Base-by-base conservation (phyloP, 2,888 invertebrate species). In the Odontocolon sp. region DNA sequence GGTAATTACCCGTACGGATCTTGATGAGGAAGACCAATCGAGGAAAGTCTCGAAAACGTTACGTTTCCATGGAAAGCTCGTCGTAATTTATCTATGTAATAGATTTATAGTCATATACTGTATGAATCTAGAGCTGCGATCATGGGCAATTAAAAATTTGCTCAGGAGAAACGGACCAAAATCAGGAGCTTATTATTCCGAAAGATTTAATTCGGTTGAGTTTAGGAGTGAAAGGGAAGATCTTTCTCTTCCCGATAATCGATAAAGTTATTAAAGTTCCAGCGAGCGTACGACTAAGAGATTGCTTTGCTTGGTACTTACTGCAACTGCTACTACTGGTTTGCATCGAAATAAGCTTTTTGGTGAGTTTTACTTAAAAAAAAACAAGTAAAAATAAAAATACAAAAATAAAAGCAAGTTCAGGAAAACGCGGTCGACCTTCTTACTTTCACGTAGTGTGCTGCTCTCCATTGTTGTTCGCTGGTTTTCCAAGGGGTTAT, bases 401-500 rank as follows among this genome's bases (percentile, higher is more conserved):
- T n/a, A n/a, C n/a, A n/a, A n/a, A n/a, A n/a, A n/a, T n/a, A n/a
- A n/a, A n/a, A n/a, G n/a, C n/a, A n/a, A n/a, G n/a, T n/a, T n/a
- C n/a, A n/a, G n/a, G n/a, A n/a, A n/a, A n/a, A n/a, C n/a, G n/a
- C n/a, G 11, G n/a, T 23, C 9, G 23, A n/a, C 14, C 1, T 26
- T 2, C n/a, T 2, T 3, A 1, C 23, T 9, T 18, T 9, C 8
- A 18, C 21, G 14, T 31, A 26, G 4, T 16, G 40, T 26, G 23
- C 52, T 3, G 9, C 33, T 8, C 38, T 21, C 36, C 57, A 38
- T n/a, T 9, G 36, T 40, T 59, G 59, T 50, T 11, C 26, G 67
- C 54, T 40, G 54, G 36, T 74, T 68, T 61, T 38, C 36, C 21
- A 61, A 28, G 23, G 45, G 54, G 52, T 76, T 63, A 80, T 84